Conservation (phyloP, 2,113 vertebrate genomes). For the Lates calcarifer region DNA sequence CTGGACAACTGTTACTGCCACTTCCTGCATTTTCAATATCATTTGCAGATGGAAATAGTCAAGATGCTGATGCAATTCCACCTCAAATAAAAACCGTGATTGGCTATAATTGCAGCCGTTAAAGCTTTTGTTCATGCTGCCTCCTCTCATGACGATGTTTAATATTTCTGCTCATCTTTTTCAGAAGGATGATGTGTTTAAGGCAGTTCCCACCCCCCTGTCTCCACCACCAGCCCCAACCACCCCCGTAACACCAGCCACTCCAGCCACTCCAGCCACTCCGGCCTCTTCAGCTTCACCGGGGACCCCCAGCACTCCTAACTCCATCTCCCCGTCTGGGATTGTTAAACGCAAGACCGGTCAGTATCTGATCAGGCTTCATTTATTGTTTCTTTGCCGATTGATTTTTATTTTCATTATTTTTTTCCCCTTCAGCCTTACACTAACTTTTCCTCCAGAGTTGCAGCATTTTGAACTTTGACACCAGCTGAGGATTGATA, state of each 20-base stretch:
- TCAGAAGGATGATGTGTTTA: constrained; percentile 63
- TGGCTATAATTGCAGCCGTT: background rate
- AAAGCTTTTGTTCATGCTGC: background rate
- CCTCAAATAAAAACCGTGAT: background rate
- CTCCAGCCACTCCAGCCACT: constrained; percentile 53
- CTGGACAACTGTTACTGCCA: background rate
- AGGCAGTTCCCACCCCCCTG: constrained; percentile 53
- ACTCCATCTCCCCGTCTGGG: constrained; percentile 76
- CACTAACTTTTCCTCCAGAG: background rate
- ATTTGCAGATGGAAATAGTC: background rate
- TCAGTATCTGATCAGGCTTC: constrained; percentile 53
- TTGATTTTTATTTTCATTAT: background rate
- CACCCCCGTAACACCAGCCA: constrained; percentile 54
- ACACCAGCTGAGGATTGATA: constrained; percentile 43
- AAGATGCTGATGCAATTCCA: background rate
- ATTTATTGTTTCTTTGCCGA: background rate
- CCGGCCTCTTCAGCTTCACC: constrained; percentile 56
- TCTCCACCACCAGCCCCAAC: constrained; percentile 60
- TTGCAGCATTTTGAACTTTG: constrained; percentile 56
- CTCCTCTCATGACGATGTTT: background rate
- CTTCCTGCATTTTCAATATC: background rate
- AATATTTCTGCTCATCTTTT: background rate
- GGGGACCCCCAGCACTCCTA: constrained; percentile 71
- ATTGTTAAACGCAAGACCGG: constrained; percentile 90
- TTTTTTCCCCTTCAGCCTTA: too few relatives aligned